Evolutionary conservation across 2,888 invertebrate genomes (phyloP), one percentile per base, ranked within the genome.

Genomic region (Mythimna loreyi): DNA sequence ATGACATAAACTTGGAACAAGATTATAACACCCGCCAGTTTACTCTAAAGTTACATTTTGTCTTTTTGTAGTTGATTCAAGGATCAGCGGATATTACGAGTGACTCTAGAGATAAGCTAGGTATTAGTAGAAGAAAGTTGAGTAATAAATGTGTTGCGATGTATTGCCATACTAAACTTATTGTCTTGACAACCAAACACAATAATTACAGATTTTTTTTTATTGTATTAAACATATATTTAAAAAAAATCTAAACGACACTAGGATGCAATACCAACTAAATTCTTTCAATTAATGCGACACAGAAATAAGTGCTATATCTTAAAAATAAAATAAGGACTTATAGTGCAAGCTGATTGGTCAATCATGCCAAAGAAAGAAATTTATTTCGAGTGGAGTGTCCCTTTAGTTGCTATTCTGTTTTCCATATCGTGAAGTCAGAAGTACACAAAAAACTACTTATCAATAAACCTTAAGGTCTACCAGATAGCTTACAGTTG

Each of bases 401-500:
- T 28, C 21, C 0, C 7, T n/a, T n/a, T 30, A 50, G 2, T 25
- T 30, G 30, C 16, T 59, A 13, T 28, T 28, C 23, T n/a, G 16
- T 33, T 55, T 68, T 28, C 19, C n/a, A 62, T 1, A 16, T 23
- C 55, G 19, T 40, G 33, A 60, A 52, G 25, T 25, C n/a, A 2
- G 8, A 56, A 33, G 25, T 13, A 23, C 58, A 55, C 25, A 45
- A 58, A 56, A 40, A 49, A 7, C 25, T 45, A 45, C 45, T 55
- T 66, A 78, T 43, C 3, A 33, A 9, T 11, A 56, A 55, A 69
- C 19, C 55, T 62, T 63, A 69, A 53, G 25, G 30, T 50, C 60
- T 56, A 70, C 30, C 28, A 4, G 2, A 49, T 70, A 80, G 43
- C 52, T 60, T 63, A 70, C 2, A 80, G 77, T 75, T 78, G 66